phyloP scores from a whole-genome alignment of 2,113 vertebrate genomes.

The Mungos mungo region DNA sequence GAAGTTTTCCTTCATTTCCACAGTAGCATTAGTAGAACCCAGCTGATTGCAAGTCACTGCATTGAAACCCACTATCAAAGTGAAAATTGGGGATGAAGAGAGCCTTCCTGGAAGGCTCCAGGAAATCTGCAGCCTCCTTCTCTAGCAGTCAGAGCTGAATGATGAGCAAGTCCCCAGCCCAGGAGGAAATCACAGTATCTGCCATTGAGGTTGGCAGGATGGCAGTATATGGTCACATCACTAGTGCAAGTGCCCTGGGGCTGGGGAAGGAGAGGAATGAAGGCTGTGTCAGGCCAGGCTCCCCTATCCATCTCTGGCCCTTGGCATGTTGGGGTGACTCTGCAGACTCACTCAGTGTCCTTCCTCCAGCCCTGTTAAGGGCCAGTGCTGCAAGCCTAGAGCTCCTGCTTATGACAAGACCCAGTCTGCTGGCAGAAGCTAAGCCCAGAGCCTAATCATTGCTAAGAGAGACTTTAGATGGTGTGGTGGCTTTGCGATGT shows the following conservation, averaged over 20 bases:
- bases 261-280: not conserved
- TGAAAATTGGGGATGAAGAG: not conserved
- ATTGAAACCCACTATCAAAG: not conserved
- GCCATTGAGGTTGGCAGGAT: not conserved
- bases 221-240: not conserved
- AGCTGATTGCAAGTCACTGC: conserved; percentile 15
- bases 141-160: not conserved
- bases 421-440: not conserved
- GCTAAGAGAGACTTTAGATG: not conserved
- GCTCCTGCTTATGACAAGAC: not conserved
- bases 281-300: not conserved
- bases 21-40: not conserved
- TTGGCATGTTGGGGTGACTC: not conserved
- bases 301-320: not conserved
- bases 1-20: not conserved
- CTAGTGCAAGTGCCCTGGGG: not conserved
- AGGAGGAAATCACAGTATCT: not conserved
- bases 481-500: not conserved
- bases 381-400: not conserved
- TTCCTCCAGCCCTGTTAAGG: not conserved
- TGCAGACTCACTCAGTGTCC: not conserved
- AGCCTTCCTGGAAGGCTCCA: not conserved
- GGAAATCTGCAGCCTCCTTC: not conserved
- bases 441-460: not conserved
- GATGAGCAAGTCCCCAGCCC: not conserved